These are phyloP conservation scores for Drosophila bocki DNA, from an alignment of 1,140 invertebrate species.

Conservation along the genomic window DNA sequence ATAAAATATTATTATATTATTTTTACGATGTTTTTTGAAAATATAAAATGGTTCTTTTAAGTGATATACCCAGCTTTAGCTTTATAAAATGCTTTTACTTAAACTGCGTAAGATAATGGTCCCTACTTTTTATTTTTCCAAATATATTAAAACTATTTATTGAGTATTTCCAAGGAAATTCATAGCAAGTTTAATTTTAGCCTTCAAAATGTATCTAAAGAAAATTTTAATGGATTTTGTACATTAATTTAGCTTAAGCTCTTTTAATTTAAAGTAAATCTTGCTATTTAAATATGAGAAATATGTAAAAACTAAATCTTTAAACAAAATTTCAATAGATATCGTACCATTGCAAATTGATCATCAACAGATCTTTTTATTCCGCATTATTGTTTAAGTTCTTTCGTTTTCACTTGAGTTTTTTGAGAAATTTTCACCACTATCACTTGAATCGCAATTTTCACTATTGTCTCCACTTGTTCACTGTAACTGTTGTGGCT, in stretches of 20 bases:
- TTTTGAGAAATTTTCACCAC: constrained; percentile 6
- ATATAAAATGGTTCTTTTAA: neutral
- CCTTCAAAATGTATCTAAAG: neutral
- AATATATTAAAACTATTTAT: neutral
- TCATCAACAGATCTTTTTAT: constrained; percentile 1
- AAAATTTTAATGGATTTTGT: neutral
- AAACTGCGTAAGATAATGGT: neutral
- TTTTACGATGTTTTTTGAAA: neutral
- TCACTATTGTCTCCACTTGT: constrained; percentile 57
- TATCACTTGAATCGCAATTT: constrained; percentile 15
- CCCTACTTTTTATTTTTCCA: neutral
- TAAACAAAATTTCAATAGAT: neutral
- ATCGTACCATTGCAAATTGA: constrained; percentile 16
- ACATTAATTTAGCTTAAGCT: neutral
- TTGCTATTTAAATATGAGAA: neutral
- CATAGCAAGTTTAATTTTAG: neutral
- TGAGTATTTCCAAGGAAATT: neutral
- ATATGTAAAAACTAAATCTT: no score
- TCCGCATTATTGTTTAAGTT: constrained; percentile 8
- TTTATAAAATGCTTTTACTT: neutral
- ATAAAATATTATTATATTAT: neutral
- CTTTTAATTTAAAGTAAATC: neutral
- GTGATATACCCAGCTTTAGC: neutral
- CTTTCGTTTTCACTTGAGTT: neutral
- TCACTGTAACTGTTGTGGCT: constrained; percentile 38